phyloP scores from a whole-genome alignment of 2,888 invertebrate species.

The Acrobasis suavella region DNA sequence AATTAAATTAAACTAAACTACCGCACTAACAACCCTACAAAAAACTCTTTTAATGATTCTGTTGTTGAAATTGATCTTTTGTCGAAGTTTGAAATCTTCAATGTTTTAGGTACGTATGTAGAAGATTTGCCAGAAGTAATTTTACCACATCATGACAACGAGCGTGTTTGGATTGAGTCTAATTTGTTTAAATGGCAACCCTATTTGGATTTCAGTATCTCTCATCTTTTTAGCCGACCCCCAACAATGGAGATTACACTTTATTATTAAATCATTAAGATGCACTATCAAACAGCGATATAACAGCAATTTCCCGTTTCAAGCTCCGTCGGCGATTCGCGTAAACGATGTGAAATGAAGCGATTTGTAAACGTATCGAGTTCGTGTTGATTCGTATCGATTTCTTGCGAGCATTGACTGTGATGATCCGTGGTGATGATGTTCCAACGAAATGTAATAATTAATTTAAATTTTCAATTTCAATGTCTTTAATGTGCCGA shows the following conservation, averaged over 20 bases:
- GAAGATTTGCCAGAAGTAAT: too few species aligned
- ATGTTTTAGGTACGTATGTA: too few species aligned
- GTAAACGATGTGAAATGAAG: constrained; percentile 5
- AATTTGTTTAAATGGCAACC: too few species aligned
- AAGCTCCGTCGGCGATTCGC: constrained; percentile 20
- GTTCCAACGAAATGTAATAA: background rate
- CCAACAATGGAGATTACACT: background rate
- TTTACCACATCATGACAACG: too few species aligned
- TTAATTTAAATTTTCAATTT: too few species aligned
- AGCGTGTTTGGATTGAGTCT: too few species aligned
- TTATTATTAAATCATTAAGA: background rate
- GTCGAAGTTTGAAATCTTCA: too few species aligned
- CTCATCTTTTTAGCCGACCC: background rate
- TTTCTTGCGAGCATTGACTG: constrained; percentile 8
- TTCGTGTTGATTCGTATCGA: constrained; percentile 13
- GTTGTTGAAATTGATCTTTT: too few species aligned
- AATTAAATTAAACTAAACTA: too few species aligned
- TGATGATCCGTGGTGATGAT: background rate
- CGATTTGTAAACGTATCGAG: constrained; percentile 11
- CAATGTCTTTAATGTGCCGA: too few species aligned
- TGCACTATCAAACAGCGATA: background rate
- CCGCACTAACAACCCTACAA: too few species aligned
- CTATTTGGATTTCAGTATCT: background rate
- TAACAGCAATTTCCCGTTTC: constrained; percentile 5
- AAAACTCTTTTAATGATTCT: too few species aligned